These are phyloP conservation scores for Nemotelus nigrinus DNA, from an alignment of 2,888 invertebrate species.

Conservation along the genomic window DNA sequence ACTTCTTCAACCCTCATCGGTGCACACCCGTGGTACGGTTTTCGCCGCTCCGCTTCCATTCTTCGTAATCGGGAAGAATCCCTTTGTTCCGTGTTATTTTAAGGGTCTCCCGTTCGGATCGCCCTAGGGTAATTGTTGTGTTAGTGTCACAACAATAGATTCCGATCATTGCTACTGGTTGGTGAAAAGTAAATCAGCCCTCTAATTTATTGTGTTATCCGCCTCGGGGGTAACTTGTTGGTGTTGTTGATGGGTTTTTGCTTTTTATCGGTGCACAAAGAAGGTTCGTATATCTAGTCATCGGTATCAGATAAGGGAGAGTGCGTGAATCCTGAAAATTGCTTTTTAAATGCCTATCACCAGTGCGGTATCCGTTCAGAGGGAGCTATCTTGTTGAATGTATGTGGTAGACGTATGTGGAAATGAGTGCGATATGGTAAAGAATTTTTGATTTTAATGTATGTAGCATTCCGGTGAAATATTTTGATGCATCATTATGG, in stretches of 20 bases:
- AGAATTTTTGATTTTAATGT: too few relatives aligned
- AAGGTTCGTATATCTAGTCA: neutral
- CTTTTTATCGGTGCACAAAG: constrained; percentile 3
- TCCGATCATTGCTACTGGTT: constrained; percentile 46
- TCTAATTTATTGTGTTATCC: constrained; percentile 46
- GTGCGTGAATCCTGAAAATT: constrained; percentile 45
- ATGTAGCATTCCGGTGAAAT: too few relatives aligned
- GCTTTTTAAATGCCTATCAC: constrained; percentile 45
- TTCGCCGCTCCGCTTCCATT: neutral
- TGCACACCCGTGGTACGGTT: neutral
- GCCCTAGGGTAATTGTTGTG: constrained; percentile 54
- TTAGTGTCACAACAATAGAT: constrained; percentile 54
- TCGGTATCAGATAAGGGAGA: constrained; percentile 33
- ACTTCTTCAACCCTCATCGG: constrained; percentile 41
- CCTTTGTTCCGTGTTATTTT: constrained; percentile 44
- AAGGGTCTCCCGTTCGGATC: constrained; percentile 48
- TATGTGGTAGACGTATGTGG: too few relatives aligned
- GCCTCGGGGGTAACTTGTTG: constrained; percentile 39
- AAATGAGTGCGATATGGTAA: too few relatives aligned
- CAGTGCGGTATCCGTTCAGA: neutral
- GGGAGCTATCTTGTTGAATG: too few relatives aligned
- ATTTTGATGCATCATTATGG: too few relatives aligned
- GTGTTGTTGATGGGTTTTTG: constrained; percentile 41
- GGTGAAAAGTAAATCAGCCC: constrained; percentile 45
- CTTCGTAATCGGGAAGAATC: constrained; percentile 27